A percentile compares a stretch with the other conserved stretches of the same genome.
These are phyloP conservation scores for Pionites leucogaster DNA, from an alignment of 2,113 vertebrate species.

Conservation along the genomic window DNA sequence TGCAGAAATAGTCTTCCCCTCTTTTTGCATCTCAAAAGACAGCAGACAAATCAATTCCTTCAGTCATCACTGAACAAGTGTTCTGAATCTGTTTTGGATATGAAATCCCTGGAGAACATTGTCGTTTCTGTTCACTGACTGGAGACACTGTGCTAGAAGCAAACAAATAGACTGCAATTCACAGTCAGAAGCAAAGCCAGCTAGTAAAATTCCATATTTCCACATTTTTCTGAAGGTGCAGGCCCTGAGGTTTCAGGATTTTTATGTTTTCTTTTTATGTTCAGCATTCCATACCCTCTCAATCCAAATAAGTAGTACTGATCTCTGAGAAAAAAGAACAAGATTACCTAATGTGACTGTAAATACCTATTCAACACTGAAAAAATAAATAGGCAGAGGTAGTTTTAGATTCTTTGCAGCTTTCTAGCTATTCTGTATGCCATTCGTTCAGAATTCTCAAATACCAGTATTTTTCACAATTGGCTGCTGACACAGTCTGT, in stretches of 20 bases:
- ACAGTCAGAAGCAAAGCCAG: background rate
- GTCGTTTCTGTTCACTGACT: conserved; percentile 11
- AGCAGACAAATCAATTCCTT: background rate
- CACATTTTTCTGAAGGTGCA: background rate
- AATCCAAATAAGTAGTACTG: background rate
- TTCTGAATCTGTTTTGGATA: background rate
- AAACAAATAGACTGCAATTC: background rate
- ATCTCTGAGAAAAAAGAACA: background rate
- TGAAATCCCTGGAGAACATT: background rate
- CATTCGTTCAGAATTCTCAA: background rate
- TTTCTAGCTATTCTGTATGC: background rate
- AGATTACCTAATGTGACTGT: background rate
- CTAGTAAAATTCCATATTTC: background rate
- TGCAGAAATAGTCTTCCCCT: background rate
- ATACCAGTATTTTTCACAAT: background rate
- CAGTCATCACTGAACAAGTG: background rate
- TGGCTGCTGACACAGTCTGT: rapidly evolving
- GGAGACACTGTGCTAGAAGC: background rate
- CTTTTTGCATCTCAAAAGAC: background rate
- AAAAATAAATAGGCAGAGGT: background rate
- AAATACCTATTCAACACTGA: background rate
- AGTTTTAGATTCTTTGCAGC: background rate
- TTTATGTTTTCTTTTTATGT: background rate
- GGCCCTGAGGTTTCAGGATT: background rate
- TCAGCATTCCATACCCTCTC: background rate